Conservation (phyloP, 2,888 invertebrate species). For the Archips xylosteana region DNA sequence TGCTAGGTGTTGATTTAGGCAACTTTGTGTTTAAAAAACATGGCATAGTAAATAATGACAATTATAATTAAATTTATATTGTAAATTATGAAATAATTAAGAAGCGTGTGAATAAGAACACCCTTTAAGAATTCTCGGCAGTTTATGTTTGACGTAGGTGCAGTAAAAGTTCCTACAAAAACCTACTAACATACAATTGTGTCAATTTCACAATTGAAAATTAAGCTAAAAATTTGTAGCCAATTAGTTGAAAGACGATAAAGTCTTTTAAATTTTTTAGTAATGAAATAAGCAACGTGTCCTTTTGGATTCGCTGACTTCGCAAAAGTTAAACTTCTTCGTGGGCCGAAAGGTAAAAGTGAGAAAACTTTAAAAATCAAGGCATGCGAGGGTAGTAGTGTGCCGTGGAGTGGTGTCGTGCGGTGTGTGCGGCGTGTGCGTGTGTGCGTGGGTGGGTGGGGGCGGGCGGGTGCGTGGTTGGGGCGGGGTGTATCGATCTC, state of each 20-base stretch:
- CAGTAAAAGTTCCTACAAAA: background rate
- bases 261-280: background rate
- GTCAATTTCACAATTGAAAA: background rate
- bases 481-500: conserved; percentile 83
- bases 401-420: conserved; percentile 54
- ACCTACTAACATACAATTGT: background rate
- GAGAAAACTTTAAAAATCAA: conserved; percentile 63
- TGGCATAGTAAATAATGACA: background rate
- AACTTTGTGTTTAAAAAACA: background rate
- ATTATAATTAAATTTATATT: background rate
- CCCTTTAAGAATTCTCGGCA: background rate
- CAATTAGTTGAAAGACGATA: background rate
- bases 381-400: conserved; percentile 56
- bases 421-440: conserved; percentile 53
- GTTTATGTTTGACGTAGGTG: background rate
- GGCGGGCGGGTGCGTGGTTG: conserved; percentile 67
- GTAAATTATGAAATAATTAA: too few relatives aligned
- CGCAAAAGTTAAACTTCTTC: conserved; percentile 55
- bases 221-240: background rate
- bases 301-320: background rate
- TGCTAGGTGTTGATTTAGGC: conserved; percentile 3
- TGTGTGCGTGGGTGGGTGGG: conserved; percentile 60
- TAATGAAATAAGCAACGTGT: background rate
- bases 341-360: conserved; percentile 41
- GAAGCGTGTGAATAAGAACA: background rate